Base-by-base conservation (phyloP, 2,113 vertebrate genomes). In the Bungarus multicinctus region DNA sequence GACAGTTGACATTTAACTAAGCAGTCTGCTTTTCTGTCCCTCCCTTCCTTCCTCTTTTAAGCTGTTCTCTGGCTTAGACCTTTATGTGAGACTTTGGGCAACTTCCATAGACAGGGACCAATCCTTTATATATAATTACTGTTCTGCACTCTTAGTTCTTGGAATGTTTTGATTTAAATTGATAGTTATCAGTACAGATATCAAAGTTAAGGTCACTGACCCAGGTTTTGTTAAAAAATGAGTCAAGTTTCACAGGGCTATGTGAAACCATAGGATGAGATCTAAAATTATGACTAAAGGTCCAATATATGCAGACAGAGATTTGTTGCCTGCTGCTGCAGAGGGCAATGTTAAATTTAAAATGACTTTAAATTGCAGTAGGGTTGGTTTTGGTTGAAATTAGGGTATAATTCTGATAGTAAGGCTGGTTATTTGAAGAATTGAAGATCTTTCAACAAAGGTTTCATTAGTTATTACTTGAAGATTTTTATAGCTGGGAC, bases 1-100 rank as follows among this genome's bases (percentile, higher is more conserved):
- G 16, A 3, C 64, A 91, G 30, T 88, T 87, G 69, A 52, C 30
- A 22, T 93, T 91, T 89, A 89, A 58, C 86, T 87, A 89, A 93
- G 69, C 8, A 91, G 87, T 45, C 69, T 74, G 45, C 30, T 89
- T 45, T 58, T 89, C 53, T 91, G n/a, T 30, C 45, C 30, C 52
- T 34, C 52, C 45, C 23, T 8, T 1, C 69, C 7, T 39, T 23
- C 34, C 34, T 22, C 34, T 43, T 81, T 81, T 81, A 43, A 81
- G 74, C 34, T 81, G 74, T 81, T n/a, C 22, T 88, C 39, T 91
- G 93, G 88, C 58, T 88, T 54, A 55, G n/a, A 14, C 53, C 39
- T 91, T 57, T 43, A 25, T 22, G 39, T n/a, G 74, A 91, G 25
- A 85, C 10, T 39, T 58, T 57, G 74, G 9, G 43, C 45, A 87